A percentile compares a stretch with the other conserved stretches of the same genome.
phyloP scores from a whole-genome alignment of 2,113 vertebrate genomes.

The Poecile atricapillus region DNA sequence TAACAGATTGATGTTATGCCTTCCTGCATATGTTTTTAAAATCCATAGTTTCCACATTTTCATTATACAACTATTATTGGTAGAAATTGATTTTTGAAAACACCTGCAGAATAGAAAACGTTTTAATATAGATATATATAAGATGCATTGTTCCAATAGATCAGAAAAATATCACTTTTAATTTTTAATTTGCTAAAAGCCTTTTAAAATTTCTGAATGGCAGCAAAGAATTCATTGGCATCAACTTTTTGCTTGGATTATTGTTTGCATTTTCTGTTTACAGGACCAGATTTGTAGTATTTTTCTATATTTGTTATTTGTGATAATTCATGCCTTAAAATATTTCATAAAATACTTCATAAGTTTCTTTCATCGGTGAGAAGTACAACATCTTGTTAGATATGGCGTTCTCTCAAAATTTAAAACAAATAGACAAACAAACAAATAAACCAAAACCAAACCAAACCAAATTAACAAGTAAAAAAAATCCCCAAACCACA shows the following conservation, averaged over 20 bases:
- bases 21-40: neutral
- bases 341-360: neutral
- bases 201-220: neutral
- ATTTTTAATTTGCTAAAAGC: neutral
- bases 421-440: neutral
- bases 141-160: neutral
- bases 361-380: neutral
- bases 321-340: neutral
- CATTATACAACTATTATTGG: neutral
- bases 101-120: neutral
- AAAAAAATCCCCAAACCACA: neutral
- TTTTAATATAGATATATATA: neutral
- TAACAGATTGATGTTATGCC: neutral
- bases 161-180: neutral
- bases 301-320: neutral
- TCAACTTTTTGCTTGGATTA: neutral
- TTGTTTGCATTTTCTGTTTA: neutral
- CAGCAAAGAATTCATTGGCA: neutral
- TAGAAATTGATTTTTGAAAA: neutral
- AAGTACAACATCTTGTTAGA: neutral
- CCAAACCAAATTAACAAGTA: neutral
- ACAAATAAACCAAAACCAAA: neutral
- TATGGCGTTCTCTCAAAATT: neutral
- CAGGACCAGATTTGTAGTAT: neutral
- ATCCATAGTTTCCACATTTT: neutral